These are phyloP conservation scores for Solenodon paradoxus DNA, from an alignment of 2,113 vertebrate species.

Conservation along the genomic window DNA sequence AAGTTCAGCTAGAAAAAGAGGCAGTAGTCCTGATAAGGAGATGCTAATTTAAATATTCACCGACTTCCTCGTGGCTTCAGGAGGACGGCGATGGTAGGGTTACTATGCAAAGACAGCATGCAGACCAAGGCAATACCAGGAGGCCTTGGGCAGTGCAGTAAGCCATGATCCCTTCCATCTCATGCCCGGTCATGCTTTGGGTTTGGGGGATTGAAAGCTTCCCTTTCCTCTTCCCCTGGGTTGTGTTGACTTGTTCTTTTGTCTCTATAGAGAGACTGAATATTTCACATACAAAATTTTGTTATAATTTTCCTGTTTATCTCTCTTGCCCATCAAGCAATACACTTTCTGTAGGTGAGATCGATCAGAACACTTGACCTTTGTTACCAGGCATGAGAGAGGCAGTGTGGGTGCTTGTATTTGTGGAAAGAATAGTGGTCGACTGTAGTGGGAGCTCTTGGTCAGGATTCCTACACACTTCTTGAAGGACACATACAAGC, in stretches of 20 bases:
- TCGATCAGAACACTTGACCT: neutral
- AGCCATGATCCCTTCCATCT: neutral
- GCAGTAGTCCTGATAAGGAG: neutral
- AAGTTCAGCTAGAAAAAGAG: neutral
- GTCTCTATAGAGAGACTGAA: neutral
- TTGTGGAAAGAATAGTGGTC: neutral
- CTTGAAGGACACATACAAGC: neutral
- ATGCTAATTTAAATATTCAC: neutral
- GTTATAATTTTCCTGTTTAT: neutral
- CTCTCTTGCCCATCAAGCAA: neutral
- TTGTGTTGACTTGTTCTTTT: neutral
- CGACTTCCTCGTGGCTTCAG: neutral
- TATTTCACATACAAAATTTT: neutral
- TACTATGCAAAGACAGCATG: neutral
- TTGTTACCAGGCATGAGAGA: neutral
- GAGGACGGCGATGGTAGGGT: neutral
- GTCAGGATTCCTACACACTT: neutral
- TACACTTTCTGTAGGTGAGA: neutral
- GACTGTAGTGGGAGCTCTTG: neutral
- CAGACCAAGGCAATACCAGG: neutral
- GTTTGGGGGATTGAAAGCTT: neutral
- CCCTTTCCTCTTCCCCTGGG: fast-evolving
- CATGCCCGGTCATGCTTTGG: neutral
- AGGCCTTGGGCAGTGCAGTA: neutral
- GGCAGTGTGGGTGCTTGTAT: neutral